Conservation (phyloP, 2,797 vertebrate genomes). For the Phalloptychus januarius region DNA sequence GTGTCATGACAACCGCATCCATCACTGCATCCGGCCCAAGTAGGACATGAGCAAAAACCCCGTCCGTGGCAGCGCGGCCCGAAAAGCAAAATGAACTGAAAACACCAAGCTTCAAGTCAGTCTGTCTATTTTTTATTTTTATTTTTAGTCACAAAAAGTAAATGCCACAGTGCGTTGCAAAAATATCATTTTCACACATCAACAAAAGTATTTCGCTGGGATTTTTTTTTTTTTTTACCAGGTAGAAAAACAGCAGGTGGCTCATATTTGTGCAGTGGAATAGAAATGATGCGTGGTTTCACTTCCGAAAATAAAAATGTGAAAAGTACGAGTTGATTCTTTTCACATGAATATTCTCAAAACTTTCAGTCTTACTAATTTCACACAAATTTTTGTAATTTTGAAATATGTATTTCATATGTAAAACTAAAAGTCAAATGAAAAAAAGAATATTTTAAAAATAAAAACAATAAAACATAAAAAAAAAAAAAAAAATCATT, state of each 20-base stretch:
- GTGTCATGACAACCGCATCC: constrained; percentile 59
- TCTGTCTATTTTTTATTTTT: constrained; percentile 25
- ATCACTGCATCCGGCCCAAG: constrained; percentile 35
- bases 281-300: not conserved
- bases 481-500: too few relatives aligned
- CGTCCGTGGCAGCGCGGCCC: constrained; percentile 4
- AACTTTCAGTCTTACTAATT: not conserved
- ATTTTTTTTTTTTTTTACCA: too few relatives aligned
- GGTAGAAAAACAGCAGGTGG: not conserved
- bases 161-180: not conserved
- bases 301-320: not conserved
- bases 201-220: not conserved
- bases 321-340: not conserved
- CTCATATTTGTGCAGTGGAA: not conserved
- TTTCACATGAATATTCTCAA: not conserved
- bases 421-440: too few relatives aligned
- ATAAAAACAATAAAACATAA: too few relatives aligned
- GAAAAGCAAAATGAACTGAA: constrained; percentile 48
- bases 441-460: too few relatives aligned
- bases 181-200: not conserved
- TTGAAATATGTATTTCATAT: too few relatives aligned
- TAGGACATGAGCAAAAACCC: constrained; percentile 12
- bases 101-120: constrained; percentile 55
- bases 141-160: constrained; percentile 16
- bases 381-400: not conserved